Evolutionary conservation across 2,113 vertebrate genomes (phyloP).

Genomic region (Hipposideros armiger): DNA sequence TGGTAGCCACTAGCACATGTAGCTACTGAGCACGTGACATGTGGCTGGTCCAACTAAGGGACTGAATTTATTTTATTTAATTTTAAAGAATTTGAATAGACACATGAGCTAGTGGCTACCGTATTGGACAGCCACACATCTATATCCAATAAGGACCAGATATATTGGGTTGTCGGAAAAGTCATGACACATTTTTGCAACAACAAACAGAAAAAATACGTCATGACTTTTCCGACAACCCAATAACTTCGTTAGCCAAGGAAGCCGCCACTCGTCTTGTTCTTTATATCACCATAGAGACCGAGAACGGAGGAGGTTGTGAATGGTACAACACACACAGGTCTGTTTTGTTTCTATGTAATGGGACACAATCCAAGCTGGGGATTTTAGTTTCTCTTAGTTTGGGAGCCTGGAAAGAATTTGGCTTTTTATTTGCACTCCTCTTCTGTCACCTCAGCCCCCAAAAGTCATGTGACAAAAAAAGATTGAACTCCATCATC

Average conservation of each 20-base stretch:
- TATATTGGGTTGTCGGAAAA: too few species aligned
- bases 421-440: neutral
- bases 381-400: neutral
- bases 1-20: neutral
- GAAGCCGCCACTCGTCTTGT: neutral
- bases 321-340: neutral
- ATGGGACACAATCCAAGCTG: neutral
- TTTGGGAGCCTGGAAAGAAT: slow-evolving; percentile 10
- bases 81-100: neutral
- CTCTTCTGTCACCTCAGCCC: neutral
- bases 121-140: too few species aligned
- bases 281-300: neutral
- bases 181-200: too few species aligned
- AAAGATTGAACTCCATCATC: neutral
- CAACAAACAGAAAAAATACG: too few species aligned
- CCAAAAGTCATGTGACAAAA: neutral
- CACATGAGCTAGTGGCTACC: neutral
- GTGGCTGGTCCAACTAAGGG: neutral
- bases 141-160: neutral
- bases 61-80: neutral
- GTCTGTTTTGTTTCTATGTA: neutral
- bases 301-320: neutral
- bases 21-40: neutral
- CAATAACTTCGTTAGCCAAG: neutral
- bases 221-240: too few species aligned